phyloP scores from a whole-genome alignment of 2,797 vertebrate species.

The Acropternis orthonyx region DNA sequence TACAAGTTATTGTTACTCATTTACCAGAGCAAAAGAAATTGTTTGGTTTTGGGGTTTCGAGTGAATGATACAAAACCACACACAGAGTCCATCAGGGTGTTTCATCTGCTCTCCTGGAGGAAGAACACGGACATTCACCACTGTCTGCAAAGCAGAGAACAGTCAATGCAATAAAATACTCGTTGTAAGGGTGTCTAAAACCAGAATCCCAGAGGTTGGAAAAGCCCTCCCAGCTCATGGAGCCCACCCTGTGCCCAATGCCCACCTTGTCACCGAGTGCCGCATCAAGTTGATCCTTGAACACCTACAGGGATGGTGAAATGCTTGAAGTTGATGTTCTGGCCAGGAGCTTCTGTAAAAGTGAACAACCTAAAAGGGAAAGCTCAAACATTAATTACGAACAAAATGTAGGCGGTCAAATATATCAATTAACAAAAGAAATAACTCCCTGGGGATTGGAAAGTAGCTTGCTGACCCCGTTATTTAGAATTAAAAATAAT shows the following conservation, averaged over 20 bases:
- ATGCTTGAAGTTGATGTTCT: not conserved
- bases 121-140: not conserved
- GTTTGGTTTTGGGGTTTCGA: not conserved
- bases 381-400: not conserved
- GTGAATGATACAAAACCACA: not conserved
- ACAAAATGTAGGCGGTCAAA: not conserved
- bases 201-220: not conserved
- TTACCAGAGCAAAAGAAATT: not conserved
- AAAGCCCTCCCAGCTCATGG: not conserved
- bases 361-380: not conserved
- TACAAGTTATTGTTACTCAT: fast-evolving
- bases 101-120: not conserved
- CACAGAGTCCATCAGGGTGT: not conserved
- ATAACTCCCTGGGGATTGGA: not conserved
- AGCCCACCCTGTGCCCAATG: fast-evolving
- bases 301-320: not conserved
- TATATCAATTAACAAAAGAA: not conserved
- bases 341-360: not conserved
- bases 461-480: not conserved
- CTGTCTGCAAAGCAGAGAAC: not conserved
- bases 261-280: not conserved
- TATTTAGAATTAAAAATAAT: not conserved
- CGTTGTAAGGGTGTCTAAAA: not conserved
- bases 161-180: not conserved
- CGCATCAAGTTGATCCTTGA: fast-evolving